A percentile compares a stretch with the other conserved stretches of the same genome.
Conservation (phyloP, 2,888 invertebrate genomes). For the Drosophila barbarae region DNA sequence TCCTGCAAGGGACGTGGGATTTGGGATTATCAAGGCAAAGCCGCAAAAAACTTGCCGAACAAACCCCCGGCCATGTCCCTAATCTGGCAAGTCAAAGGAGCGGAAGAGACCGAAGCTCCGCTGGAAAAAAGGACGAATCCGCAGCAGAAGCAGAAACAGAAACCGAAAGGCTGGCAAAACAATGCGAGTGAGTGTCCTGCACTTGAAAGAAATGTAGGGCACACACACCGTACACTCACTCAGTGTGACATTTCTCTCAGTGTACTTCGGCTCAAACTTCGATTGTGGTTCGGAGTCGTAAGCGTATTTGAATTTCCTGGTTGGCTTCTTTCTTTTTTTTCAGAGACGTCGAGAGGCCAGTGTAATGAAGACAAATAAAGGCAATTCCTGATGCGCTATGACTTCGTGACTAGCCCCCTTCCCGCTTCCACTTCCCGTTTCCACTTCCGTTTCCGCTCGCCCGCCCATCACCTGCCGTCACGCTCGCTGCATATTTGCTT, state of each 20-base stretch:
- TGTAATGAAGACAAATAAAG: constrained; percentile 62
- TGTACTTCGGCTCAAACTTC: constrained; percentile 13
- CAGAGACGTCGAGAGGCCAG: constrained; percentile 7
- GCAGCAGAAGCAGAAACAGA: constrained; percentile 12
- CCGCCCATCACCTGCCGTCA: constrained; percentile 34
- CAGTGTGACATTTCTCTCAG: background rate
- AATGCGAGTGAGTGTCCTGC: constrained; percentile 10
- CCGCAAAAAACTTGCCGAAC: constrained; percentile 44
- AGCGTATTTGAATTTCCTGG: constrained; percentile 37
- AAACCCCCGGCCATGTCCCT: constrained; percentile 19
- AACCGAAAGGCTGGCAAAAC: constrained; percentile 21
- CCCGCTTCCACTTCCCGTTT: background rate
- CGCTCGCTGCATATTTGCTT: constrained; percentile 60
- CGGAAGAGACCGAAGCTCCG: constrained; percentile 14
- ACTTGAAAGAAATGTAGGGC: background rate
- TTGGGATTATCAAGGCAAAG: constrained; percentile 42
- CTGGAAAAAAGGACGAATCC: constrained; percentile 9
- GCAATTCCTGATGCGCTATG: constrained; percentile 53
- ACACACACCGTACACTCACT: background rate
- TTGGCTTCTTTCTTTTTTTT: background rate
- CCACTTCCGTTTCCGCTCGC: constrained; percentile 9
- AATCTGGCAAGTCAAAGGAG: constrained; percentile 37
- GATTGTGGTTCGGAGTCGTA: constrained; percentile 34
- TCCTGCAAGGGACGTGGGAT: constrained; percentile 21
- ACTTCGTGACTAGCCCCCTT: constrained; percentile 13